These are phyloP conservation scores for Colletes gigas DNA, from an alignment of 1,140 invertebrate species.

Conservation along the genomic window DNA sequence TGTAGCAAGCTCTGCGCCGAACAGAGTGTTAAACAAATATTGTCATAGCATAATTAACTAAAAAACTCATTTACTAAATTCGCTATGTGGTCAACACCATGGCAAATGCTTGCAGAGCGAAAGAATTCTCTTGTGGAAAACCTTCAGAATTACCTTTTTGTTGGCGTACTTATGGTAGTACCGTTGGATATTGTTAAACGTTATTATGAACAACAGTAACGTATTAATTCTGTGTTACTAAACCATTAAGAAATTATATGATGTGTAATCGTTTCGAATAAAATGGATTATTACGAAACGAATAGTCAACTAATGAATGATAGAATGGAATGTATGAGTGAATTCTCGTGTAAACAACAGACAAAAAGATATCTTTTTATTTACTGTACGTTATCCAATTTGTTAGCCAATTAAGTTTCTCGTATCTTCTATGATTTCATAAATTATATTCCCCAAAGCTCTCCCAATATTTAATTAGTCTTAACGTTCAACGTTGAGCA, in stretches of 20 bases:
- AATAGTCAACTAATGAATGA: conserved; percentile 52
- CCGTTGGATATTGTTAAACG: conserved; percentile 70
- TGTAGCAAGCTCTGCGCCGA: conserved; percentile 28
- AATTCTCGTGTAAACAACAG: conserved; percentile 37
- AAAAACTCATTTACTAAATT: conserved; percentile 7
- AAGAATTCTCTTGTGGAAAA: conserved; percentile 33
- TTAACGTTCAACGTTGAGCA: not conserved
- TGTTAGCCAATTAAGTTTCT: not conserved
- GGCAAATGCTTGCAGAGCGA: conserved; percentile 41
- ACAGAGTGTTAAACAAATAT: not conserved
- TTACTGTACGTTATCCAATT: not conserved
- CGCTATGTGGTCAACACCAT: conserved; percentile 19
- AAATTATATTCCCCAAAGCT: not conserved
- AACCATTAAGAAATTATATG: conserved; percentile 18
- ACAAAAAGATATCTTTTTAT: conserved; percentile 11
- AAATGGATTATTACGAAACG: conserved; percentile 60
- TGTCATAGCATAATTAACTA: conserved; percentile 8
- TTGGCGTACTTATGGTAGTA: conserved; percentile 74
- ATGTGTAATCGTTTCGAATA: conserved; percentile 5
- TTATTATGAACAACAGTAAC: conserved; percentile 55
- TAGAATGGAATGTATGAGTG: conserved; percentile 49
- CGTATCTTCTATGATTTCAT: conserved; percentile 60
- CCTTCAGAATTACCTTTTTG: conserved; percentile 74
- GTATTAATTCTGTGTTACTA: conserved; percentile 34
- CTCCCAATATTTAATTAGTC: not conserved